Evolutionary conservation across 2,113 vertebrate genomes (phyloP).

Genomic region (Spea bombifrons): DNA sequence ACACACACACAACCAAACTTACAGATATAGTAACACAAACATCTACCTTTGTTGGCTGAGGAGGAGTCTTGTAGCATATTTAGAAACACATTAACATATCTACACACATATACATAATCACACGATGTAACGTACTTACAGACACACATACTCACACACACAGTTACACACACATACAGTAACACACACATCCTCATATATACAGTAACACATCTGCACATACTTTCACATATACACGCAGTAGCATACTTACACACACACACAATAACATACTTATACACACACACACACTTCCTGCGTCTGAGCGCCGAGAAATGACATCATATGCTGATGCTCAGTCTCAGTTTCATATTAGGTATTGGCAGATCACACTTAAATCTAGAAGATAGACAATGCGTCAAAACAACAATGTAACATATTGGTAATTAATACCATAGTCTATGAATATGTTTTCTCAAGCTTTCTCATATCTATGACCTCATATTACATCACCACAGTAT

Average conservation of each 20-base stretch:
- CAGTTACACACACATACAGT: background rate
- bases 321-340: no score
- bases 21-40: background rate
- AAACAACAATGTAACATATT: no score
- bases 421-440: no score
- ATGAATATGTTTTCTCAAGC: no score
- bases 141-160: background rate
- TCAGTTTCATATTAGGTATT: no score
- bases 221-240: background rate
- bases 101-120: background rate
- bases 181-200: background rate
- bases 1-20: background rate
- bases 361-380: no score
- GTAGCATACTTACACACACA: background rate
- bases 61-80: background rate
- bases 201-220: background rate
- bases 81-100: background rate
- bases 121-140: background rate
- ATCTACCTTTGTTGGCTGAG: background rate
- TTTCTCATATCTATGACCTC: no score
- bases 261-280: background rate
- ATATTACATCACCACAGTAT: no score
- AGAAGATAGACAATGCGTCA: no score
- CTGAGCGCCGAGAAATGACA: no score
- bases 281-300: background rate